Percentiles rank a stretch among this genome's conserved stretches.
Conservation (phyloP, 2,888 invertebrate species). For the Rapana venosa region DNA sequence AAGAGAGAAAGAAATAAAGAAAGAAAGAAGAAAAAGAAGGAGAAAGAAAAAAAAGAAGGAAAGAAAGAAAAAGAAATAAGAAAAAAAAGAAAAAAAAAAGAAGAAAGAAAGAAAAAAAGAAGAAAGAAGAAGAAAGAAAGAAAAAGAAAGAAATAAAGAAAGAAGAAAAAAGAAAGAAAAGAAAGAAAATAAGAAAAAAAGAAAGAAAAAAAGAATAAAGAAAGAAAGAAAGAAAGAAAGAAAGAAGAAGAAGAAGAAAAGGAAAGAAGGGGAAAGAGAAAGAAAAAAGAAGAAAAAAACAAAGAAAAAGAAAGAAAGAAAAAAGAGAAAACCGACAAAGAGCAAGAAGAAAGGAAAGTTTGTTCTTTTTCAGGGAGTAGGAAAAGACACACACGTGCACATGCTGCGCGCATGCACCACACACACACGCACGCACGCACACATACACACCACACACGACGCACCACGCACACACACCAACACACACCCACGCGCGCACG, state of each 20-base stretch:
- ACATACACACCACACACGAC: neutral
- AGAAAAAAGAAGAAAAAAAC: neutral
- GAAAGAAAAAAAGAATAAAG: neutral
- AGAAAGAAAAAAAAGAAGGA: neutral
- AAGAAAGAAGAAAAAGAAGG: neutral
- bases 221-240: neutral
- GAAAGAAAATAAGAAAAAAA: neutral
- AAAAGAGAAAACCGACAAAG: neutral
- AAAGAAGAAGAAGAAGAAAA: neutral
- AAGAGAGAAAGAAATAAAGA: neutral
- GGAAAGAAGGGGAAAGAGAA: neutral
- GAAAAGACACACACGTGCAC: neutral
- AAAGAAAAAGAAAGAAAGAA: neutral
- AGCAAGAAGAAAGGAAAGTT: neutral
- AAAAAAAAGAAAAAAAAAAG: neutral
- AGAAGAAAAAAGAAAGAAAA: neutral
- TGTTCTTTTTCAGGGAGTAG: too few relatives aligned
- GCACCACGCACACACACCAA: neutral
- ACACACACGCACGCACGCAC: neutral
- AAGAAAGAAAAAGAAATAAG: neutral
- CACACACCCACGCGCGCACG: neutral
- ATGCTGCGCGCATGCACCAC: neutral
- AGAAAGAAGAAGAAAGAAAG: too few relatives aligned
- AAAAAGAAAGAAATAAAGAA: neutral
- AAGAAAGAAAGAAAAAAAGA: neutral